These are phyloP conservation scores for Eupsilia transversa DNA, from an alignment of 2,888 invertebrate genomes.

Conservation along the genomic window DNA sequence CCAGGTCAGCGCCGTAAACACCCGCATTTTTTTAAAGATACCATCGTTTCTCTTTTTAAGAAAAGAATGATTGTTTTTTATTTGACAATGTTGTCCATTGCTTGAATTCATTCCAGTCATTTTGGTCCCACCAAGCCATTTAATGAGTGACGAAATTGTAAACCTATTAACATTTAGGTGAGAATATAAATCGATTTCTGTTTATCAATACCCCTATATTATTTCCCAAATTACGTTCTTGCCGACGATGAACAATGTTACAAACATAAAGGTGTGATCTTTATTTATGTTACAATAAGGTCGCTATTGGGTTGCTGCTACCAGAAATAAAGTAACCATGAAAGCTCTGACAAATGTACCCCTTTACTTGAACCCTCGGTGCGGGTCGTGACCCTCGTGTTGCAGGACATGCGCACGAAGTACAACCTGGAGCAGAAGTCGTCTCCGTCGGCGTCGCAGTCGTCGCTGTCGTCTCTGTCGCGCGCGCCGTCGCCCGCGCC, in stretches of 20 bases:
- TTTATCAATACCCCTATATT: background rate
- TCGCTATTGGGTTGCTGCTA: background rate
- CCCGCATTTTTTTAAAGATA: background rate
- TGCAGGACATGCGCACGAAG: conserved; percentile 97
- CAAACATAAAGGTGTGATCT: too few species aligned
- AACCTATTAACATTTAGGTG: background rate
- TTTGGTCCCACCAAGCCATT: background rate
- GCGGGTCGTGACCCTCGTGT: too few species aligned
- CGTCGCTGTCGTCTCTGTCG: conserved; percentile 94
- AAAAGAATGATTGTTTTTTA: background rate
- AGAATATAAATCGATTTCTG: background rate
- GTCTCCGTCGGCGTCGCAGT: conserved; percentile 97
- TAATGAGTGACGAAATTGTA: background rate
- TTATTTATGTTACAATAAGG: background rate
- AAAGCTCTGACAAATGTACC: background rate
- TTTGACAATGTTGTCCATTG: background rate
- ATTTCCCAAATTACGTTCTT: background rate
- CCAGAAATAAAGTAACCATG: background rate
- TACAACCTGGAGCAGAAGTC: conserved; percentile 97
- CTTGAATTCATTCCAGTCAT: background rate
- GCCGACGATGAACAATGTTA: background rate
- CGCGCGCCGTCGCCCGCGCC: conserved; percentile 83
- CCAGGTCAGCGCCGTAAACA: conserved; percentile 87
- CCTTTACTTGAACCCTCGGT: background rate
- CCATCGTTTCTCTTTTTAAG: background rate